phyloP scores from a whole-genome alignment of 2,888 invertebrate species.

The Yponomeuta evonymella region DNA sequence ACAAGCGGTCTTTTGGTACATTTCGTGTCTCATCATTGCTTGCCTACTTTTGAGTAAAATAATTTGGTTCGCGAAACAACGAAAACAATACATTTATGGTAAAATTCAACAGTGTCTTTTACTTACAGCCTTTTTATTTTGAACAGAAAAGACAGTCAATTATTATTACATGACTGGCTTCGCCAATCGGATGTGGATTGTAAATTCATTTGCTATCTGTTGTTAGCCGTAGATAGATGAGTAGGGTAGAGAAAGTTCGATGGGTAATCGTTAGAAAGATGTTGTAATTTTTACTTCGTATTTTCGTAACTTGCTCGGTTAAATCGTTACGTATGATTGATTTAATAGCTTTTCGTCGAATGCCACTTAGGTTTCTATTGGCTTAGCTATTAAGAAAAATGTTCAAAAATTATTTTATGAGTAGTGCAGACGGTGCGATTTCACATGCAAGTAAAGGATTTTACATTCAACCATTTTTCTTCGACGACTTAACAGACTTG shows the following conservation, averaged over 20 bases:
- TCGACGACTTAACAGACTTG: no score
- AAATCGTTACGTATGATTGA: not conserved
- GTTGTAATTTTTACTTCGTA: constrained; percentile 1
- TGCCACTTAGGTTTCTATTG: not conserved
- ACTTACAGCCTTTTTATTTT: not conserved
- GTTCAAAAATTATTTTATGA: no score
- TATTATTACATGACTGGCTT: not conserved
- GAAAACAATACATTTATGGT: no score
- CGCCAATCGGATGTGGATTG: constrained; percentile 1
- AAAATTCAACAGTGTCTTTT: no score
- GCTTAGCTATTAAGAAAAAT: not conserved
- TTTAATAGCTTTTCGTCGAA: not conserved
- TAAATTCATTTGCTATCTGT: not conserved
- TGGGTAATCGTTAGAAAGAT: not conserved
- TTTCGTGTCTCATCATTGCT: not conserved
- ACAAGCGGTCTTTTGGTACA: not conserved
- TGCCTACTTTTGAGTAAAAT: not conserved
- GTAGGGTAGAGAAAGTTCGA: not conserved
- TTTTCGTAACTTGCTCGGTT: not conserved
- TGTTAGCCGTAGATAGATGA: not conserved
- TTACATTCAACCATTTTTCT: no score
- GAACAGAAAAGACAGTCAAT: not conserved
- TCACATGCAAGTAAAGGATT: no score
- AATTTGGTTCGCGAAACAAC: no score
- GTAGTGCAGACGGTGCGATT: no score